These are phyloP conservation scores for Hippocampus guttulatus DNA, from an alignment of 2,113 vertebrate genomes.

Conservation along the genomic window DNA sequence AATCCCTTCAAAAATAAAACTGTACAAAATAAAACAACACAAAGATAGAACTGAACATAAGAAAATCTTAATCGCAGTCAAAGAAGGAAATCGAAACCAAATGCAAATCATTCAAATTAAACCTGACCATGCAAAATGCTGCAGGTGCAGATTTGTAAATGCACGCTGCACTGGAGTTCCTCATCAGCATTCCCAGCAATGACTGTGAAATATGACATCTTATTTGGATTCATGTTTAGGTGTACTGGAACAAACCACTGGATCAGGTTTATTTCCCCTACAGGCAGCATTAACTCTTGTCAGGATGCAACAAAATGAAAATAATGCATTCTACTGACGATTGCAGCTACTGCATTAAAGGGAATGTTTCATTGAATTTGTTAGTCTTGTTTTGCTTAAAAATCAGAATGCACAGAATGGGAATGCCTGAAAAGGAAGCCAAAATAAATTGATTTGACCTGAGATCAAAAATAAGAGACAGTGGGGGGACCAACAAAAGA, in stretches of 20 bases:
- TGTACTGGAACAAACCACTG: neutral
- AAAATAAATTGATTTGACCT: constrained; percentile 41
- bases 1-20: constrained; percentile 77
- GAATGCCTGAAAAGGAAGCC: constrained; percentile 43
- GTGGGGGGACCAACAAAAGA: constrained; percentile 42
- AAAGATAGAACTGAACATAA: constrained; percentile 22
- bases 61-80: constrained; percentile 22
- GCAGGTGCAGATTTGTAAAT: constrained; percentile 49
- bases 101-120: constrained; percentile 39
- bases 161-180: constrained; percentile 52
- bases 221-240: neutral
- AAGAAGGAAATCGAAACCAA: constrained; percentile 34
- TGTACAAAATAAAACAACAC: constrained; percentile 40
- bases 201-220: neutral
- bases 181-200: constrained; percentile 41
- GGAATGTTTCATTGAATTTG: neutral
- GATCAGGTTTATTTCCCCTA: neutral
- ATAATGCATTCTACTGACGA: neutral
- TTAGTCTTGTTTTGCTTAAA: neutral
- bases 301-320: constrained; percentile 2
- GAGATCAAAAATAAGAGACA: constrained; percentile 40
- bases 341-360: neutral
- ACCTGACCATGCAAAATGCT: constrained; percentile 51
- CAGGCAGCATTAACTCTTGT: neutral
- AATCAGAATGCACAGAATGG: constrained; percentile 25